Evolutionary conservation across 2,888 invertebrate species (phyloP).

Genomic region (Galerucella pusilla): DNA sequence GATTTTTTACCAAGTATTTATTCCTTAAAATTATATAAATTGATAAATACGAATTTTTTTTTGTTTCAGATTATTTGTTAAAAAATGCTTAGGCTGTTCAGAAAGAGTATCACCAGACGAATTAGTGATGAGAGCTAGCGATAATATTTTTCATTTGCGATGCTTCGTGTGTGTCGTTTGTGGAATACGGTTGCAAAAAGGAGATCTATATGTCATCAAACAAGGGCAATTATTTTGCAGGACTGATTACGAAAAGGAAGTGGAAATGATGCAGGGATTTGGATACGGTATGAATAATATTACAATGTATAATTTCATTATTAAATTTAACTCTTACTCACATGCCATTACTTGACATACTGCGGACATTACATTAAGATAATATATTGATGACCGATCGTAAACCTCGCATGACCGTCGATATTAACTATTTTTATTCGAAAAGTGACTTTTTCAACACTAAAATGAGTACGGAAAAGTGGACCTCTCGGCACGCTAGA

Average conservation of each 20-base stretch:
- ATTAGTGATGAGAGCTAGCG: conserved; percentile 81
- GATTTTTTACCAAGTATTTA: no score
- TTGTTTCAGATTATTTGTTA: conserved; percentile 73
- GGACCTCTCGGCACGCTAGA: no score
- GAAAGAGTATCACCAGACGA: conserved; percentile 79
- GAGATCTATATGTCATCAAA: conserved; percentile 84
- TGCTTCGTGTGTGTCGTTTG: conserved; percentile 86
- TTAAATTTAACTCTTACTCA: no score
- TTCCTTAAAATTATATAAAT: no score
- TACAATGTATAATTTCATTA: neutral
- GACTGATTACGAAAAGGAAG: conserved; percentile 83
- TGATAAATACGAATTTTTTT: neutral
- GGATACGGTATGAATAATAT: conserved; percentile 64
- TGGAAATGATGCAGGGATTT: conserved; percentile 76
- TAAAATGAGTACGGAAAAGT: no score
- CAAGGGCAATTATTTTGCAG: conserved; percentile 83
- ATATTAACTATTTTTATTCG: no score
- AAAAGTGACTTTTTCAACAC: no score
- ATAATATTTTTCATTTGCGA: conserved; percentile 80
- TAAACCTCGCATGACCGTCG: no score
- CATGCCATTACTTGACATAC: no score
- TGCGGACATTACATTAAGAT: no score
- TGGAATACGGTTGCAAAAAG: conserved; percentile 79
- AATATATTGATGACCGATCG: no score
- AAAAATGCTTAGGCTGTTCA: conserved; percentile 80